Base-by-base conservation (phyloP, 2,797 vertebrate species). In the Pseudopleuronectes americanus region DNA sequence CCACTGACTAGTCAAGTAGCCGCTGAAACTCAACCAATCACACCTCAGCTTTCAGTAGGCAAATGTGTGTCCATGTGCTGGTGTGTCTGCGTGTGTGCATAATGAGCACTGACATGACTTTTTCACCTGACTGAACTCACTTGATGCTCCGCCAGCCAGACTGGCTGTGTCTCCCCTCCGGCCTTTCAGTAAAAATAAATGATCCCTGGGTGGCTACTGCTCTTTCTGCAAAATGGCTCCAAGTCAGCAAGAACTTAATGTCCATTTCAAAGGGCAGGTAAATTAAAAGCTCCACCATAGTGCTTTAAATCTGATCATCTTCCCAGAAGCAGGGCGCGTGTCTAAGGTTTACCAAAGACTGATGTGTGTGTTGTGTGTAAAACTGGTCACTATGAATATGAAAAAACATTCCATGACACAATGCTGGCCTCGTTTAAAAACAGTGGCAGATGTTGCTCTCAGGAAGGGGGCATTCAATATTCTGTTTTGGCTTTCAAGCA, bases 141-240 rank as follows among this genome's bases (percentile, higher is more conserved):
- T 77, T 83, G 77, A 81, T 64, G 79, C 57, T 81, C 64, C 74
- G 76, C 77, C 68, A 79, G 66, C 49, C 81, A 80, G 79, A 80
- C 85, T 43, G 69, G 54, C 71, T 61, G 47, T 33, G 59, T 69
- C 57, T 81, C 60, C 77, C 64, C 63, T 76, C 75, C 62, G 48
- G 80, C 75, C 67, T 83, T 80, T 84, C 68, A 82, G 77, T 83
- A 74, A 84, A 86, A 89, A 85, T 76, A 85, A 87, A 88, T 67
- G 53, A 84, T 84, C 85, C 64, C 84, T 56, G 26, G 72, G 71
- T 63, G 58, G 65, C 74, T 61, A 61, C 69, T 77, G 76, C 49
- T 64, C 84, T 84, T 81, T 68, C 41, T 77, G 67, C 58, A 74
- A 86, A 83, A 85, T 67, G 57, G 70, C 74, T 68, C 77, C 74